A percentile compares a stretch with the other conserved stretches of the same genome.
Evolutionary conservation across 92 coral and sea anemone genomes (phyloP).

Genomic region (Desmophyllum pertusum): DNA sequence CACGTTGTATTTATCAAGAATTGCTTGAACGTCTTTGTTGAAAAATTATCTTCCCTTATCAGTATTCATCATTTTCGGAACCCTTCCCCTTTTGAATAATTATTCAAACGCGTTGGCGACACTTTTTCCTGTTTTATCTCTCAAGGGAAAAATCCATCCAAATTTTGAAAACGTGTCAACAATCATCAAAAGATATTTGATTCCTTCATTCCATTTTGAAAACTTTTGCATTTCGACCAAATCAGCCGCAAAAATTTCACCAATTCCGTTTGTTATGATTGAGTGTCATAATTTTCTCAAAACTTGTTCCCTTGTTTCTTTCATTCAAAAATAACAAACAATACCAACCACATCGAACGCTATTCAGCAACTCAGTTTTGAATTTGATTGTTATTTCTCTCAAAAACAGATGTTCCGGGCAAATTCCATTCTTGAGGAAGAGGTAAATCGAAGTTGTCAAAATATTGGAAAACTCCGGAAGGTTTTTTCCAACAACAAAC

Average conservation of each 20-base stretch:
- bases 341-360: neutral
- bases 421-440: neutral
- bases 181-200: neutral
- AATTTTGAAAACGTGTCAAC: neutral
- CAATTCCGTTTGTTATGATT: neutral
- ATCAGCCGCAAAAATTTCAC: neutral
- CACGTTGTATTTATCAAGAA: no score
- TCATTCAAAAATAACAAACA: neutral
- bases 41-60: no score
- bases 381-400: neutral
- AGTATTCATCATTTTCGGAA: no score
- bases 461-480: neutral
- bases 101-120: neutral
- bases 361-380: neutral
- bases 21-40: no score
- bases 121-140: neutral
- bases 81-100: no score
- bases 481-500: neutral
- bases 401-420: neutral
- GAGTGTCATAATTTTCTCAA: no score
- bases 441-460: neutral
- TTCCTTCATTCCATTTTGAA: slow-evolving; percentile 3
- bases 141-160: neutral
- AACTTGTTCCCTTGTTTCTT: no score
- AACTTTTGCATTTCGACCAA: neutral